Conservation (phyloP, 2,888 invertebrate genomes). For the Drepanosiphum platanoidis region DNA sequence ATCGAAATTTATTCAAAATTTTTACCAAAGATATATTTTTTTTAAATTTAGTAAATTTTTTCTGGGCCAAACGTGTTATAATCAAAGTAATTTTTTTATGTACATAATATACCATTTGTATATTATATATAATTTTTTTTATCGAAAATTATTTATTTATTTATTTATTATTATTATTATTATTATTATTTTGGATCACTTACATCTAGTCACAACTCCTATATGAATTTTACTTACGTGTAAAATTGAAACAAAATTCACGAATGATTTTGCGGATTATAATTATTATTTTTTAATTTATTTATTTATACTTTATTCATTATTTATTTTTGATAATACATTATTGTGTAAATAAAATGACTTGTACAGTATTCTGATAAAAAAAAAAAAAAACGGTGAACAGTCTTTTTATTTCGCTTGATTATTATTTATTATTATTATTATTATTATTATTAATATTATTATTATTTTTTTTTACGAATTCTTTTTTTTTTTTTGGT, state of each 20-base stretch:
- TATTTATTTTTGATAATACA: conserved; percentile 60
- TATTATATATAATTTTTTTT: conserved; percentile 51
- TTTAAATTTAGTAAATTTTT: conserved; percentile 54
- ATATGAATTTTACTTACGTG: conserved; percentile 48
- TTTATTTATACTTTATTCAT: conserved; percentile 60
- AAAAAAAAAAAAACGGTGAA: conserved; percentile 61
- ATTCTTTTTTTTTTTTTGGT: conserved; percentile 50
- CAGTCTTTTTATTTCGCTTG: conserved; percentile 61
- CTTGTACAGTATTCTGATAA: conserved; percentile 62
- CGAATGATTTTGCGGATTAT: conserved; percentile 57
- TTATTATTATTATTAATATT: conserved; percentile 46
- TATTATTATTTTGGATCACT: conserved; percentile 59
- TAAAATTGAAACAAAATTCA: conserved; percentile 54
- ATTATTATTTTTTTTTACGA: conserved; percentile 43
- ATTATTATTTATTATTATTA: conserved; percentile 42
- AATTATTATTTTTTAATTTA: conserved; percentile 58
- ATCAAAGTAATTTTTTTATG: conserved; percentile 60
- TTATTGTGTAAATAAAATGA: conserved; percentile 62
- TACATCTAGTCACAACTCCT: conserved; percentile 60
- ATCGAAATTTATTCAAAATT: conserved; percentile 60
- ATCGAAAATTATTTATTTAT: conserved; percentile 42
- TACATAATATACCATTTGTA: conserved; percentile 57
- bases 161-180: conserved; percentile 49
- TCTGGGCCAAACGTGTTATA: conserved; percentile 54
- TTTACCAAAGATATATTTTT: conserved; percentile 60